Conservation (phyloP, 1,140 invertebrate species). For the Drosophila mauritiana region DNA sequence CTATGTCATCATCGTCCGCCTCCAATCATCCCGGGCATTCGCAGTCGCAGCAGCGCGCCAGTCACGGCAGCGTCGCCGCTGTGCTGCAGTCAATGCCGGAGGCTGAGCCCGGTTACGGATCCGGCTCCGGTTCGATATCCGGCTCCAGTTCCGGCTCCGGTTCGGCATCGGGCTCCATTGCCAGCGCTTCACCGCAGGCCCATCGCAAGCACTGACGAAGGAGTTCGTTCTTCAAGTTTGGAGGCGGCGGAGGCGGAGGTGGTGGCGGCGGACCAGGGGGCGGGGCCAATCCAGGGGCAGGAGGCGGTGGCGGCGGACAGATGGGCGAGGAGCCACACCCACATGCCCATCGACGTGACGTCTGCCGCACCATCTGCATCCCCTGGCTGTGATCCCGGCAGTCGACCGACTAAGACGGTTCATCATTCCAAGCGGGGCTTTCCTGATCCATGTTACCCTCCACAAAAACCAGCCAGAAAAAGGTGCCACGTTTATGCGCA, state of each 20-base stretch:
- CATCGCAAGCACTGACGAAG: constrained; percentile 84
- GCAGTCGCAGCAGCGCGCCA: constrained; percentile 71
- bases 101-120: constrained; percentile 32
- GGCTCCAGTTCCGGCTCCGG: constrained; percentile 36
- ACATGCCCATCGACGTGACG: constrained; percentile 63
- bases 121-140: constrained; percentile 41
- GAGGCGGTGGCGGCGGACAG: constrained; percentile 64
- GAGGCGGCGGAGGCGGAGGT: constrained; percentile 27
- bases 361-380: constrained; percentile 81
- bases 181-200: constrained; percentile 65
- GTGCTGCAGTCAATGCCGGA: constrained; percentile 68
- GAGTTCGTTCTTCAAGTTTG: constrained; percentile 82
- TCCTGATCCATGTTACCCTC: background rate
- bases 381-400: constrained; percentile 67
- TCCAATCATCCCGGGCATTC: constrained; percentile 24
- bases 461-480: background rate
- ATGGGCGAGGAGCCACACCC: constrained; percentile 71
- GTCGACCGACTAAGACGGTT: constrained; percentile 3
- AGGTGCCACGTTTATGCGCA: background rate
- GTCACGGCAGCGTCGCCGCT: constrained; percentile 71
- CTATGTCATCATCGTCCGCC: constrained; percentile 2
- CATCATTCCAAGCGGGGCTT: background rate
- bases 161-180: constrained; percentile 42
- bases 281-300: constrained; percentile 9
- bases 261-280: constrained; percentile 2